Evolutionary conservation across 2,888 invertebrate species (phyloP), one percentile per base, ranked within the genome.

Genomic region (Limnephilus rhombicus): DNA sequence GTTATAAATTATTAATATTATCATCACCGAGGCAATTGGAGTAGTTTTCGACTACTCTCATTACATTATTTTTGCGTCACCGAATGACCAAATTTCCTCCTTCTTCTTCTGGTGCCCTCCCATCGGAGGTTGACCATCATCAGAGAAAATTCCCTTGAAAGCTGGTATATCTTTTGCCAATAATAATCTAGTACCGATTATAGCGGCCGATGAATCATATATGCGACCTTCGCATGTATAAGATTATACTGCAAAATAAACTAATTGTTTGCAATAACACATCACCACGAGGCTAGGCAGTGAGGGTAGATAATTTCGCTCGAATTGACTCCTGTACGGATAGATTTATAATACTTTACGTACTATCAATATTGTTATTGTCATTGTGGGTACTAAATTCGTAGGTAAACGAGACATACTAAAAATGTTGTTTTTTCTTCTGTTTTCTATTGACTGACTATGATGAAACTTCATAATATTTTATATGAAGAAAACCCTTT

Each of bases 381-480:
- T 68, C 68, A n/a, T 68, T 68, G n/a, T 68, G 24, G 68, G n/a
- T 68, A 68, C 68, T 68, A 68, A 68, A 68, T 68, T 68, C 68
- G 68, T 68, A n/a, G 24, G 68, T 68, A 68, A 68, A 7, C 24
- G 68, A 68, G 5, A 68, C 68, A 24, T 68, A 68, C 68, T 68
- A 68, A 68, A 24, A 68, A 68, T n/a, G 24, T 68, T 68, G 24
- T n/a, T 68, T 68, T 68, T 68, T 68, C 68, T 68, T 68, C 68
- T n/a, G 68, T 68, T 68, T 68, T 68, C 68, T 68, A 68, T 68
- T 68, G 68, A 68, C 68, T 68, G 68, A 68, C 68, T 68, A n/a
- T 24, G 24, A n/a, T 24, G 24, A 68, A 68, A 68, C 68, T 68
- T 68, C 68, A n/a, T 68, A 68, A 24, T n/a, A n/a, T 68, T 68